Base-by-base conservation (phyloP, 2,113 vertebrate species). In the Gobio gobio region DNA sequence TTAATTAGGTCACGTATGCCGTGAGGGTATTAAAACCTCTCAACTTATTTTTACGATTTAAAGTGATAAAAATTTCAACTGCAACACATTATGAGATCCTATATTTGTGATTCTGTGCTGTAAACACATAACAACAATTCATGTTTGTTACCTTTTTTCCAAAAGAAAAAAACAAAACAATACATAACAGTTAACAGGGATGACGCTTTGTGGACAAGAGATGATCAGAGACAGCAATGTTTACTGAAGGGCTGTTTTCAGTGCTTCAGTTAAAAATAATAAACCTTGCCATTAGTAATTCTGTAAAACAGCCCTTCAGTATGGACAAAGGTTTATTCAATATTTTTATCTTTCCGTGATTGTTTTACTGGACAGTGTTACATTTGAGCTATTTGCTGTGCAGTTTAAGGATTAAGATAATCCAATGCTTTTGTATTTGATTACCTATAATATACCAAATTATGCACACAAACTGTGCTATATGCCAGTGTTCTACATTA, bases 1-100 rank as follows among this genome's bases (percentile, higher is more conserved):
- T 82, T 82, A 82, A 82, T 82, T 56, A 54, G 64, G 64, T 72
- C 76, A 78, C 22, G 76, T 78, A 59, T 40, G 79, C 47, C 4
- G 20, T 36, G 26, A 72, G 66, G 22, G 22, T 40, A 70, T 56
- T 72, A 72, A 72, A 83, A 56, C 80, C 33, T 72, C 49, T 83
- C 64, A 43, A 24, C 49, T 14, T 56, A 0, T 40, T 24, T 66
- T 51, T 33, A 33, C 10, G 49, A 47, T 8, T 64, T 20, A 22
- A 5, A 51, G 20, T 51, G 10, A 22, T 36, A 56, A 18, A 83
- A 70, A 58, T 72, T 0, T 72, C 10, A 59, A 24, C 24, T 5
- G 74, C 74, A 56, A 77, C 56, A 20, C 43, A 79, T 43, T 47
- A 47, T 45, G 36, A 26, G n/a, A 63, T 79, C n/a, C 40, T 79